Evolutionary conservation across 2,113 vertebrate genomes (phyloP).

Genomic region (Corydoras maculifer): DNA sequence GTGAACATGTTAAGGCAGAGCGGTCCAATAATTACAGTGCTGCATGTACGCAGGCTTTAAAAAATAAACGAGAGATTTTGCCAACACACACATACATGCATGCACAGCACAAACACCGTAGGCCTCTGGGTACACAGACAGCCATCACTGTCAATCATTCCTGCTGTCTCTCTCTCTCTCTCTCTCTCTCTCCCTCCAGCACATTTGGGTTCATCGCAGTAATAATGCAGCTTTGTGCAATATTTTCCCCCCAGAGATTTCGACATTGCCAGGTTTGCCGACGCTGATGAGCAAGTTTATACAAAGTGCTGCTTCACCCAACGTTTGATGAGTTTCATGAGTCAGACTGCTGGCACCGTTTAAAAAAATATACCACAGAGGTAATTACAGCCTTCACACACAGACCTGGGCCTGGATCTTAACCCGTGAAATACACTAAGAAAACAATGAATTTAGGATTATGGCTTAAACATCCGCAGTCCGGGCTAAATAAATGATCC

Average conservation of each 20-base stretch:
- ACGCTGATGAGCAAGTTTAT: too few species aligned
- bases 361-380: too few species aligned
- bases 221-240: not conserved
- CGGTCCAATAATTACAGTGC: conserved; percentile 62
- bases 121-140: conserved; percentile 55
- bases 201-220: conserved; percentile 9
- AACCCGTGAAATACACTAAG: too few species aligned
- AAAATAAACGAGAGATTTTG: conserved; percentile 53
- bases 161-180: conserved; percentile 29
- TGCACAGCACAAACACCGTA: conserved; percentile 50
- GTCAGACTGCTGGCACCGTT: not conserved
- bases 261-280: too few species aligned
- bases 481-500: too few species aligned
- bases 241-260: not conserved
- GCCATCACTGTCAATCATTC: conserved; percentile 49
- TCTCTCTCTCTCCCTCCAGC: conserved; percentile 12
- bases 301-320: too few species aligned
- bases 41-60: conserved; percentile 52
- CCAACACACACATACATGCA: conserved; percentile 63
- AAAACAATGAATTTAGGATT: too few species aligned
- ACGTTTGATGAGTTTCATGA: conserved; percentile 17
- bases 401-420: too few species aligned
- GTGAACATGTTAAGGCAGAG: conserved; percentile 63
- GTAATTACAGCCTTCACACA: too few species aligned
- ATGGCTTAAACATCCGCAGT: too few species aligned